phyloP scores from a whole-genome alignment of 2,797 vertebrate species.

The Lacerta viridis region DNA sequence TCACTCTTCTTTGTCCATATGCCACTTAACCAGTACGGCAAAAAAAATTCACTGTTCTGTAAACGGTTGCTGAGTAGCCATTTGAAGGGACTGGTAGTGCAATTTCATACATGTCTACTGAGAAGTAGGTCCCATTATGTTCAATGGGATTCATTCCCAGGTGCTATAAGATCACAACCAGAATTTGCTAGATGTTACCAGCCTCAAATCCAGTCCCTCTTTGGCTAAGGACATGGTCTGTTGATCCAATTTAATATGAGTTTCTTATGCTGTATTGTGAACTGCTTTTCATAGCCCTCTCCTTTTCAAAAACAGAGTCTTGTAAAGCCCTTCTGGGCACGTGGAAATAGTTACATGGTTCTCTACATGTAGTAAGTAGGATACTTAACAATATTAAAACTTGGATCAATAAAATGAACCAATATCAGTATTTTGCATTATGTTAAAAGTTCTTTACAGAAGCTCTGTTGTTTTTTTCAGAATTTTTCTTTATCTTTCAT shows the following conservation, averaged over 20 bases:
- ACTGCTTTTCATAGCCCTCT: not conserved
- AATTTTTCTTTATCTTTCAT: constrained; percentile 26
- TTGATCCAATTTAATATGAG: not conserved
- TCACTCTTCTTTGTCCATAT: too few relatives aligned
- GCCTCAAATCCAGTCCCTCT: not conserved
- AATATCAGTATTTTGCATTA: not conserved
- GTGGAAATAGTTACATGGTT: not conserved
- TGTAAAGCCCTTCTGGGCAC: not conserved
- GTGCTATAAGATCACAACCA: not conserved
- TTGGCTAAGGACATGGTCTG: not conserved
- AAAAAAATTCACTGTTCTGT: too few relatives aligned
- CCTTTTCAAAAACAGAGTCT: not conserved
- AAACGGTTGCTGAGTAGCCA: too few relatives aligned
- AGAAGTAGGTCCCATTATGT: too few relatives aligned
- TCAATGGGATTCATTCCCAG: too few relatives aligned
- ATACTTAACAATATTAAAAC: constrained; percentile 7
- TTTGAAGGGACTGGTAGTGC: too few relatives aligned
- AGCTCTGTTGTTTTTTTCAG: constrained; percentile 20
- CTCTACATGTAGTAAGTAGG: not conserved
- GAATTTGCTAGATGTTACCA: not conserved
- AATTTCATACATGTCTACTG: too few relatives aligned
- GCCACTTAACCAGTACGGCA: too few relatives aligned
- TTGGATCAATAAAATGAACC: not conserved
- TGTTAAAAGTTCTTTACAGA: constrained; percentile 3
- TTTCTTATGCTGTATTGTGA: not conserved